phyloP scores from a whole-genome alignment of 2,888 invertebrate genomes.

The Diaprepes abbreviatus region DNA sequence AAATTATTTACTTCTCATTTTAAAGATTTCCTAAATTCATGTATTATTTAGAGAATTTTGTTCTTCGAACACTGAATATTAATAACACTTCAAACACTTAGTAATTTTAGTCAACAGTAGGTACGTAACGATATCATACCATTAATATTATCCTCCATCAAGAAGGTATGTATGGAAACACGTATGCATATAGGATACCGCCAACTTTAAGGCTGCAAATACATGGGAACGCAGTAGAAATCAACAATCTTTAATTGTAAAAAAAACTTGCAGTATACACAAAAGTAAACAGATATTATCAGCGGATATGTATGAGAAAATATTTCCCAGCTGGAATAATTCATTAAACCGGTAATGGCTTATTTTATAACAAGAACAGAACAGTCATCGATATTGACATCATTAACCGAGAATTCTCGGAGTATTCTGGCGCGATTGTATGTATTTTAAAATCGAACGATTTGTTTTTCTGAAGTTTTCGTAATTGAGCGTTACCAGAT shows the following conservation, averaged over 20 bases:
- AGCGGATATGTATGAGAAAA: slow-evolving; percentile 62
- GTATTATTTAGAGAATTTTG: too few species aligned
- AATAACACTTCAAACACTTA: too few species aligned
- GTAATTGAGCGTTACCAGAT: slow-evolving; percentile 54
- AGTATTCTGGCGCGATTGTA: slow-evolving; percentile 57
- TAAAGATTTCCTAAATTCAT: too few species aligned
- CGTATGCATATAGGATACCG: slow-evolving; percentile 45
- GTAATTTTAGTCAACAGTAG: too few species aligned
- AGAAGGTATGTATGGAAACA: slow-evolving; percentile 42
- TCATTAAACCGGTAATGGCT: slow-evolving; percentile 62
- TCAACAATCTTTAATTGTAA: slow-evolving; percentile 37
- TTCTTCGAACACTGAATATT: too few species aligned
- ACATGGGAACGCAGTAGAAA: slow-evolving; percentile 50
- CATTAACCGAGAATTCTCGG: slow-evolving; percentile 60
- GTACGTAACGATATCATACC: neutral
- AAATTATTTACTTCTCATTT: too few species aligned
- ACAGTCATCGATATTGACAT: slow-evolving; percentile 61
- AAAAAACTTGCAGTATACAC: slow-evolving; percentile 53
- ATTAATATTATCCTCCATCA: slow-evolving; percentile 48
- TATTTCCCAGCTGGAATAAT: slow-evolving; percentile 58
- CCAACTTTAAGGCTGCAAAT: slow-evolving; percentile 39
- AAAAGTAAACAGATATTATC: slow-evolving; percentile 59
- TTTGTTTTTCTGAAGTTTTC: slow-evolving; percentile 57
- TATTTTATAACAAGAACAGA: slow-evolving; percentile 59
- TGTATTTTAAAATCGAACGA: slow-evolving; percentile 58